Evolutionary conservation across 2,113 vertebrate species (phyloP), one percentile per base, ranked within the genome.

Genomic region (Oenanthe oenanthe): DNA sequence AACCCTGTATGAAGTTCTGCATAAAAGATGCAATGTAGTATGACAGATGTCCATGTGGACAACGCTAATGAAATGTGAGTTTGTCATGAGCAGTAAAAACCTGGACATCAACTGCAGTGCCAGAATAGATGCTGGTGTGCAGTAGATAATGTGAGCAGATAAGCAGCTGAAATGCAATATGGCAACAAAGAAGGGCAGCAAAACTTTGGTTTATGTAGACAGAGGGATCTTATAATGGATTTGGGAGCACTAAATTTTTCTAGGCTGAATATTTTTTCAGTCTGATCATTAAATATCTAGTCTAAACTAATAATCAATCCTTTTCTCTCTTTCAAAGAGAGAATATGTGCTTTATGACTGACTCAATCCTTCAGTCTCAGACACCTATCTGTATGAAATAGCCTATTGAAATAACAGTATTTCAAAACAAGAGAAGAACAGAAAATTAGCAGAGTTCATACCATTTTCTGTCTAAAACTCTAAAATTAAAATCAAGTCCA

Each of bases 41-140:
- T 88, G 88, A 88, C 93, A 91, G 48, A 45, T 68, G n/a, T 53
- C 57, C 45, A 62, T 79, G 88, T 4, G 43, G 58, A 78, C 68
- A 81, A 45, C 6, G 36, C 2, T 92, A 78, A 91, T 86, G 65
- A 84, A 92, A 88, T 60, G 19, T 77, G 89, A 80, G 88, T 90
- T 93, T 95, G 83, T 85, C 67, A 67, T 88, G 75, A 90, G 9
- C 40, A 88, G 47, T 29, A 53, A 83, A 92, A 93, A 83, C 34
- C 43, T 92, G 85, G 75, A 36, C 72, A 56, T 86, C 42, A 62
- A 4, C 79, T 66, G 11, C 22, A 63, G 31, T 81, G 47, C 56
- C 78, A 80, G 56, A 83, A 74, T 70, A 56, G 63, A 73, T 76
- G 58, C 14, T 85, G 53, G 61, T 82, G 67, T 71, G 17, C 45